Evolutionary conservation across 2,888 invertebrate genomes (phyloP).

Genomic region (Sussaba pulchella): DNA sequence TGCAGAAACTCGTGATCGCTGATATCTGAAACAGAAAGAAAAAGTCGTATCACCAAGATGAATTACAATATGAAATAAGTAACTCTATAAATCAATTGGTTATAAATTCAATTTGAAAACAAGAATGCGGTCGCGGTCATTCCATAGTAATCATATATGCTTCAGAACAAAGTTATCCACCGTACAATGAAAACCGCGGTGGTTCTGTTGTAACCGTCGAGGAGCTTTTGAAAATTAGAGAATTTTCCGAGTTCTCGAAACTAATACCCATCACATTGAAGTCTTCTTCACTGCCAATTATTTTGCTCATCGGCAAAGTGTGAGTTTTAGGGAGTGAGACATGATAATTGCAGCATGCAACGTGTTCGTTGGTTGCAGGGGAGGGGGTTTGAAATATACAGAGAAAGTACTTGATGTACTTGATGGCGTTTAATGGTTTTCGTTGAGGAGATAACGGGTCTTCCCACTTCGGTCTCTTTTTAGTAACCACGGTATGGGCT

Average conservation of each 20-base stretch:
- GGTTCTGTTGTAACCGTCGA: neutral
- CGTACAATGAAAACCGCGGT: neutral
- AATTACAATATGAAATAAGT: neutral
- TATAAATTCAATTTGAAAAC: too few relatives aligned
- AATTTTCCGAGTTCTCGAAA: neutral
- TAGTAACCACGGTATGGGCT: too few relatives aligned
- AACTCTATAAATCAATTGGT: too few relatives aligned
- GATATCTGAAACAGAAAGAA: conserved; percentile 90
- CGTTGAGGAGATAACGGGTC: too few relatives aligned
- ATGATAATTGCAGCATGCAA: conserved; percentile 11
- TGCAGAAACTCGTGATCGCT: conserved; percentile 93
- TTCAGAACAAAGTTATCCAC: neutral
- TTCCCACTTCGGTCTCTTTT: too few relatives aligned
- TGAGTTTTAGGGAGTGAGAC: neutral
- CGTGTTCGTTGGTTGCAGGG: too few relatives aligned
- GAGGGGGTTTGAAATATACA: conserved; percentile 3
- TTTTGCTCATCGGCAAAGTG: conserved; percentile 18
- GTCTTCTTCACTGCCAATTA: conserved; percentile 19
- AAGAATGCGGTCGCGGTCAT: too few relatives aligned
- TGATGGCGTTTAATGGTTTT: neutral
- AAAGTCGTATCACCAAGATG: neutral
- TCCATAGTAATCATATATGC: neutral
- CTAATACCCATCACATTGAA: neutral
- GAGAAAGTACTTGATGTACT: conserved; percentile 20
- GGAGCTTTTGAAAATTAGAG: neutral